Base-by-base conservation (phyloP, 1,140 invertebrate genomes). In the Cydia splendana region DNA sequence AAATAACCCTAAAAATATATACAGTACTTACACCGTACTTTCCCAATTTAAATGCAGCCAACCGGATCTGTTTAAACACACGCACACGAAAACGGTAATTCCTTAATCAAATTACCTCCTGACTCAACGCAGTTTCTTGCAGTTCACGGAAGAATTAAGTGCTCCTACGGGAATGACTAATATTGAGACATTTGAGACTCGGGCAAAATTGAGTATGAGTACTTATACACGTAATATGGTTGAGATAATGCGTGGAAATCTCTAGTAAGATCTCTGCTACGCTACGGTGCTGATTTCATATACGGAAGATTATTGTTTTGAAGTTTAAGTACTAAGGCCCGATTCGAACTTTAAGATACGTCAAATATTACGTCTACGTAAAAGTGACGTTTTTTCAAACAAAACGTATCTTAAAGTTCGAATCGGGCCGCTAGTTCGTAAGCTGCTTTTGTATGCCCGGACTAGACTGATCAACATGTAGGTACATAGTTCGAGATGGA, bases 71-170 rank as follows among this genome's bases (percentile, higher is more conserved):
- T 45, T 71, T 71, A 69, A 69, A 69, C 65, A 15, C 30, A 45
- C 73, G 73, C 18, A 48, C 28, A 13, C 28, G 10, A 62, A 77
- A 78, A 79, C 57, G 51, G 51, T 75, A 71, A 81, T 75, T 76
- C 65, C 80, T 77, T 90, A 84, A 87, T 85, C 84, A 80, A 88
- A 90, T 90, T 90, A 86, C 77, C 48, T 48, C 83, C 81, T 90
- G 87, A 88, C 84, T 88, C 84, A 87, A 86, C 83, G 78, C 76
- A 83, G 78, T 79, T 81, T 42, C 42, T 65, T 78, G 78, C 82
- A 81, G 82, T 90, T 88, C 86, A 78, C 81, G 82, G 84, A 88
- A 90, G 80, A 85, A 84, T 83, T 81, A 80, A 42, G 34, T 71
- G 34, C 67, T 71, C 67, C 67, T 38, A 5, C 67, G 67, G 67